phyloP scores from a whole-genome alignment of 2,113 vertebrate genomes.

The Xerus inauris region DNA sequence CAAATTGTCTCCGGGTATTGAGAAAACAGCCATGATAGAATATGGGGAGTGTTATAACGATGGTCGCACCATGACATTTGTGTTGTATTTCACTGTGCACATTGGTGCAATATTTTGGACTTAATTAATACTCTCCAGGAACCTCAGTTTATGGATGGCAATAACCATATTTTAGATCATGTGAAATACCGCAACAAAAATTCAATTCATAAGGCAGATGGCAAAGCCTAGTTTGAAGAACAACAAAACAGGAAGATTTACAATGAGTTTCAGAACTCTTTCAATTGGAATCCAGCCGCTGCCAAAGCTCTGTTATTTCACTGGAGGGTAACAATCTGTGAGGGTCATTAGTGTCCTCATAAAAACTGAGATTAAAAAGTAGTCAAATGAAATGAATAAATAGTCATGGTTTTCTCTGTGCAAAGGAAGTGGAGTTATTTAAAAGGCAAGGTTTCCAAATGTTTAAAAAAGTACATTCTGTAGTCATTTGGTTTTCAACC shows the following conservation, averaged over 20 bases:
- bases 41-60: conserved; percentile 75
- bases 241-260: conserved; percentile 86
- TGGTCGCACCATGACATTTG: conserved; percentile 63
- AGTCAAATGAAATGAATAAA: conserved; percentile 78
- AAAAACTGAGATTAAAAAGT: conserved; percentile 75
- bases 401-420: conserved; percentile 57
- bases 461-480: neutral
- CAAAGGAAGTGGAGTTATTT: conserved; percentile 56
- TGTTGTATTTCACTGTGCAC: conserved; percentile 81
- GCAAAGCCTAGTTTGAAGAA: conserved; percentile 80
- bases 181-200: conserved; percentile 85
- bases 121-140: conserved; percentile 89
- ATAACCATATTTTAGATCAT: conserved; percentile 88
- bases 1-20: conserved; percentile 72
- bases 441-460: conserved; percentile 52
- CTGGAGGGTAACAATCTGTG: conserved; percentile 82
- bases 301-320: conserved; percentile 78
- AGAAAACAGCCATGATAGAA: conserved; percentile 65
- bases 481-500: conserved; percentile 60
- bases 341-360: conserved; percentile 80
- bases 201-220: conserved; percentile 85
- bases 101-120: conserved; percentile 84
- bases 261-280: conserved; percentile 81
- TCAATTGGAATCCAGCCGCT: conserved; percentile 79
- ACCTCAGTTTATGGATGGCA: conserved; percentile 84